These are phyloP conservation scores for Corapipo altera DNA, from an alignment of 2,113 vertebrate species.

Conservation along the genomic window DNA sequence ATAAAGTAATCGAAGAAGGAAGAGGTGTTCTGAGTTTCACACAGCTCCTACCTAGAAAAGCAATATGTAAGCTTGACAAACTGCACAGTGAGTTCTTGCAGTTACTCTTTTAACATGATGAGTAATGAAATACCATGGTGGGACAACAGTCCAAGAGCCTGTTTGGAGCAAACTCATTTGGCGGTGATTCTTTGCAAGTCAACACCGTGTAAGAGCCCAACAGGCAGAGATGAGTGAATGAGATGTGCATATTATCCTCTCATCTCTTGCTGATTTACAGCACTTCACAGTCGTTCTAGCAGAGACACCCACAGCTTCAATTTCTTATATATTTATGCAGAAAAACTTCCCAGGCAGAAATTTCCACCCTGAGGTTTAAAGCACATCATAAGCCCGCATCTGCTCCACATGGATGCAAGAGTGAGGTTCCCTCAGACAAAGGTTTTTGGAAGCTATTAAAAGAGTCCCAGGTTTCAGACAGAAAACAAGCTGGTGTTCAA, in stretches of 20 bases:
- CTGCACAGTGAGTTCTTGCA: background rate
- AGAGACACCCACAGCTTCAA: slow-evolving; percentile 5
- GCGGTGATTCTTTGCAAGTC: slow-evolving; percentile 23
- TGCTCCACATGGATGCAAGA: background rate
- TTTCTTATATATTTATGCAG: slow-evolving; percentile 46
- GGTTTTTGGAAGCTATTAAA: slow-evolving; percentile 9
- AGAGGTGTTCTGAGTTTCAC: background rate
- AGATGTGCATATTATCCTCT: background rate
- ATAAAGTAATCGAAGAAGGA: background rate
- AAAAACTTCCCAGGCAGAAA: slow-evolving; percentile 4
- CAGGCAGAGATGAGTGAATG: slow-evolving; percentile 13
- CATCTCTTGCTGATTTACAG: slow-evolving; percentile 38
- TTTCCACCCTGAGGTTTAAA: background rate
- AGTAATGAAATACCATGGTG: slow-evolving; percentile 59
- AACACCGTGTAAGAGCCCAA: background rate
- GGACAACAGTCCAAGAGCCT: slow-evolving; percentile 36
- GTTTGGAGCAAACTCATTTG: slow-evolving; percentile 49
- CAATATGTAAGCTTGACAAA: background rate
- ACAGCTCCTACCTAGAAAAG: background rate
- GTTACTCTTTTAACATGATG: slow-evolving; percentile 44
- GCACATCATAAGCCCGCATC: background rate
- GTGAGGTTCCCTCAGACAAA: background rate
- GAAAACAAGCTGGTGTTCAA: slow-evolving; percentile 3
- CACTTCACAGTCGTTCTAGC: background rate
- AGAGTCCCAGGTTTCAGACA: background rate